A percentile compares a stretch with the other conserved stretches of the same genome.
Conservation (phyloP, 2,113 vertebrate genomes). For the Gulo gulo region DNA sequence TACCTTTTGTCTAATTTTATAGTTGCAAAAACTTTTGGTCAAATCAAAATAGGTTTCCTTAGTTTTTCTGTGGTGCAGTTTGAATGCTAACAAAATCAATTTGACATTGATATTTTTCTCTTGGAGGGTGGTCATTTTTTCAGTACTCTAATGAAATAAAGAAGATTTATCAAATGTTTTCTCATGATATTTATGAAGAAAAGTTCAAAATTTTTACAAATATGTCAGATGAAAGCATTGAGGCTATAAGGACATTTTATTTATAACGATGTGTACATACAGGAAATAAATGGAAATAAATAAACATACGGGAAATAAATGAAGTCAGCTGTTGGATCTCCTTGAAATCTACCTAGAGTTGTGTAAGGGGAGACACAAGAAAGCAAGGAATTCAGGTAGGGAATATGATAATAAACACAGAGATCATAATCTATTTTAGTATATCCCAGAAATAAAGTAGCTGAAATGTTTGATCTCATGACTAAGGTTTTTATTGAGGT, state of each 20-base stretch:
- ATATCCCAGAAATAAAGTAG: not conserved
- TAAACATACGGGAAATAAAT: not conserved
- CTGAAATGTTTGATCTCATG: not conserved
- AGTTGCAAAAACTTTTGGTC: conserved; percentile 25
- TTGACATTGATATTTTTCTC: conserved; percentile 52
- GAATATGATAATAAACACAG: not conserved
- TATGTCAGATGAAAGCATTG: not conserved
- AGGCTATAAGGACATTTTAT: not conserved
- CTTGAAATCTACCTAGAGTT: not conserved
- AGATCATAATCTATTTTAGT: not conserved
- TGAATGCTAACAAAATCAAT: conserved; percentile 59
- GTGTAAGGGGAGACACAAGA: not conserved
- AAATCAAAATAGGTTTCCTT: conserved; percentile 23
- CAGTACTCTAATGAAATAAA: conserved; percentile 13
- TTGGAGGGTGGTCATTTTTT: conserved; percentile 17
- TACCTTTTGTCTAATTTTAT: conserved; percentile 7
- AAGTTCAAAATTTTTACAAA: not conserved
- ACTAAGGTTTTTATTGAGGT: not conserved
- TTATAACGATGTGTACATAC: not conserved
- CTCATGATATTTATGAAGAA: not conserved
- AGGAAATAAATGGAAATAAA: too few species aligned
- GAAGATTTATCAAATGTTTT: conserved; percentile 31
- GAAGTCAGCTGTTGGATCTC: not conserved
- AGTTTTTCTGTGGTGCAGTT: conserved; percentile 31
- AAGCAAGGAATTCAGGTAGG: not conserved